Evolutionary conservation across 1,140 invertebrate genomes (phyloP).

Genomic region (Phymorhynchus buccinoides): DNA sequence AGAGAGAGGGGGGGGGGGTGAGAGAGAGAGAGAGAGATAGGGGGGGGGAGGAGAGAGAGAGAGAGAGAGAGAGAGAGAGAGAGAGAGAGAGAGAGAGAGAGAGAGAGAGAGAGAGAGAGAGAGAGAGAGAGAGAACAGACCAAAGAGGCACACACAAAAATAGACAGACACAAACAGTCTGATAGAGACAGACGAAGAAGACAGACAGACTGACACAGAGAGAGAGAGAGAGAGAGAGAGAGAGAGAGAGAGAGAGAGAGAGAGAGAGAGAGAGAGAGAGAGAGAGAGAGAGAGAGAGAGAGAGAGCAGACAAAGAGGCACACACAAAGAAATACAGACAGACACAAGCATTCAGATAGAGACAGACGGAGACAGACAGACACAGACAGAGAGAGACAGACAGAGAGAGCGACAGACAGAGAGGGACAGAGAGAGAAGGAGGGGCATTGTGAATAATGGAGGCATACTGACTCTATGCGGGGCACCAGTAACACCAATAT

Average conservation of each 20-base stretch:
- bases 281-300: not conserved
- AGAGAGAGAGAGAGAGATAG: not conserved
- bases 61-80: not conserved
- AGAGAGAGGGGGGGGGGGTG: not conserved
- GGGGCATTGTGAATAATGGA: not conserved
- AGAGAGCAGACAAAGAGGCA: not conserved
- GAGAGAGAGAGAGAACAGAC: not conserved
- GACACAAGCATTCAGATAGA: not conserved
- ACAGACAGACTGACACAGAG: not conserved
- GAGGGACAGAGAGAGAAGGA: not conserved
- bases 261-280: not conserved
- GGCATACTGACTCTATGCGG: too few relatives aligned
- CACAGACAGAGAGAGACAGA: not conserved
- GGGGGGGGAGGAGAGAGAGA: not conserved
- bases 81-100: not conserved
- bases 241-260: not conserved
- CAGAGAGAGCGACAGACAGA: not conserved
- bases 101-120: not conserved
- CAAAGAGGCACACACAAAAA: too few relatives aligned
- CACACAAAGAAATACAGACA: not conserved
- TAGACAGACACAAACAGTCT: too few relatives aligned
- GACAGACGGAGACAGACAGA: not conserved
- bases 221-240: conserved; percentile 22
- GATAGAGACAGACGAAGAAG: too few relatives aligned
- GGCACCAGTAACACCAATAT: too few relatives aligned